Base-by-base conservation (phyloP, 2,888 invertebrate genomes). In the Ornithoptera priamus region DNA sequence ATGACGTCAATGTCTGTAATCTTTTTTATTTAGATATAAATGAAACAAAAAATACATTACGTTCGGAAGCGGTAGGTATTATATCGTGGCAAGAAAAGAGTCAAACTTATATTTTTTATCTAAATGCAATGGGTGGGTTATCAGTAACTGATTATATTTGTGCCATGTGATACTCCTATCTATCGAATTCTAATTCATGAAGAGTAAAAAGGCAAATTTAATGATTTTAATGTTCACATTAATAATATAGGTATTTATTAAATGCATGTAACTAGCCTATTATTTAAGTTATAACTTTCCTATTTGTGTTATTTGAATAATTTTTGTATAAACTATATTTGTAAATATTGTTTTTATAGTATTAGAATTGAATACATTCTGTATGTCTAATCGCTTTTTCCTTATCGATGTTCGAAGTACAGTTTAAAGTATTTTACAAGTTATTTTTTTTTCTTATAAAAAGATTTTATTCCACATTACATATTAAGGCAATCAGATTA, bases 131-230 rank as follows among this genome's bases (percentile, higher is more conserved):
- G 86, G 61, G 85, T 85, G 85, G 88, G 90, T 91, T 92, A 92
- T 92, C 92, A 78, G 78, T 78, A 81, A 80, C 79, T 86, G 90
- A 91, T 91, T 90, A 82, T 85, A 73, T 84, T 87, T 86, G 89
- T 89, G 90, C 87, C 89, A 88, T 89, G 90, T 88, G 90, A 88
- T 89, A 89, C 89, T 85, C 85, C 84, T 90, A 88, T 90, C 89
- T 78, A 81, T 84, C 79, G 80, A 89, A 87, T 86, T 82, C 77
- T 81, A 72, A 72, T 72, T 73, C 66, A 69, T 72, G 70, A 73
- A 65, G 15, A 58, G 22, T 15, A 58, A 58, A 22, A 20, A 20
- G 57, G 20, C n/a, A 20, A 12, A 22, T 58, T 57, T 65, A 68
- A 71, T 53, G 66, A 71, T 67, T 46, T 69, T 72, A 70, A 62